A percentile compares a stretch with the other conserved stretches of the same genome.
Evolutionary conservation across 2,797 vertebrate species (phyloP).

Genomic region (Phataginus tricuspis): DNA sequence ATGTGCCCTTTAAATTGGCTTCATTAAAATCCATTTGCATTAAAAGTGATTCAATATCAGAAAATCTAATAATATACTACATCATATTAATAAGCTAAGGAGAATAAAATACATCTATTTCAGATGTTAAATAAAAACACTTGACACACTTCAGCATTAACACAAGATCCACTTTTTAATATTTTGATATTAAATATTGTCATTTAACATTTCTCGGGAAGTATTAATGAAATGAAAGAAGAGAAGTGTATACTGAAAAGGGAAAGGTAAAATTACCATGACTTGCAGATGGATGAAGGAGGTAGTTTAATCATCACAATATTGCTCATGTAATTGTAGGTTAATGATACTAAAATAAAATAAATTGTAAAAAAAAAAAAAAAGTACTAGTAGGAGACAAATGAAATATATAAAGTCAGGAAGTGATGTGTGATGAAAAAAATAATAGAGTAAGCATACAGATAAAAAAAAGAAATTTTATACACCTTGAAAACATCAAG

Average conservation of each 20-base stretch:
- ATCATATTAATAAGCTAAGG: not conserved
- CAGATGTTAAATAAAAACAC: not conserved
- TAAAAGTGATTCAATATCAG: not conserved
- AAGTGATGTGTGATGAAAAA: too few species aligned
- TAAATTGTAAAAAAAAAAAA: too few species aligned
- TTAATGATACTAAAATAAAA: too few species aligned
- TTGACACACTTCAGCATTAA: not conserved
- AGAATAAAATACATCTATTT: not conserved
- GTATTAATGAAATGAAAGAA: conserved; percentile 31
- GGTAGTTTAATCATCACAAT: too few species aligned
- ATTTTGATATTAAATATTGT: not conserved
- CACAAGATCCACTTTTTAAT: not conserved
- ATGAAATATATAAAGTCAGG: too few species aligned
- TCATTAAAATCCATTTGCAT: conserved; percentile 61
- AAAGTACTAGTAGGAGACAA: too few species aligned
- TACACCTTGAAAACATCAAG: not conserved
- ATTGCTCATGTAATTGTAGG: too few species aligned
- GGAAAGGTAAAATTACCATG: conserved; percentile 9
- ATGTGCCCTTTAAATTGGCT: conserved; percentile 49
- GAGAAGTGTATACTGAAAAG: not conserved
- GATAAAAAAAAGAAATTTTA: too few species aligned
- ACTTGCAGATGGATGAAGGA: not conserved
- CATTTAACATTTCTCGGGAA: not conserved
- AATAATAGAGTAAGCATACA: too few species aligned
- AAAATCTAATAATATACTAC: conserved; percentile 30